Evolutionary conservation across 2,797 vertebrate genomes (phyloP).

Genomic region (Cossypha dichroa): DNA sequence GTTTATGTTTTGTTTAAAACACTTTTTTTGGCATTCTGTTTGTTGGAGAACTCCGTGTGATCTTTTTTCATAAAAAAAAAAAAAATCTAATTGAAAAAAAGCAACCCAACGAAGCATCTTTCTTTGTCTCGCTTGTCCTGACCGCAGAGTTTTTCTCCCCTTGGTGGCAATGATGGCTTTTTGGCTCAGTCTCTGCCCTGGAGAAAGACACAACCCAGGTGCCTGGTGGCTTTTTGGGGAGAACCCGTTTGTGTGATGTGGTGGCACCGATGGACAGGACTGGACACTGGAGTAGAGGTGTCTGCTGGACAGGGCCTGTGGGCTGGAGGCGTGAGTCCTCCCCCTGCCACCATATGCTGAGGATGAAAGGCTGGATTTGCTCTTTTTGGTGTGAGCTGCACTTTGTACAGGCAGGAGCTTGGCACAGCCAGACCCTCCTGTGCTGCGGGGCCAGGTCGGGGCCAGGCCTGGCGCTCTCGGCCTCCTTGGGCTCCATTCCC

Average conservation of each 20-base stretch:
- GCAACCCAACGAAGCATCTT: slow-evolving; percentile 28
- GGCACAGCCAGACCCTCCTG: accelerated
- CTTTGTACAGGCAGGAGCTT: neutral
- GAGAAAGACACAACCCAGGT: neutral
- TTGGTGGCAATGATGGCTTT: neutral
- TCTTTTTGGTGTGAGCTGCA: neutral
- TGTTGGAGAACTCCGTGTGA: slow-evolving; percentile 80
- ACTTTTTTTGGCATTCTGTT: slow-evolving; percentile 78
- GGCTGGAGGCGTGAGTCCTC: neutral
- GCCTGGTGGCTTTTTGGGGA: accelerated
- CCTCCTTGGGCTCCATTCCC: neutral
- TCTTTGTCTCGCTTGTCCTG: slow-evolving; percentile 45
- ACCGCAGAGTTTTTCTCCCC: neutral
- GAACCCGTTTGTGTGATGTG: accelerated
- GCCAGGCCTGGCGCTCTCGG: accelerated
- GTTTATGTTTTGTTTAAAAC: slow-evolving; percentile 65
- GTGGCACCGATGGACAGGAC: neutral
- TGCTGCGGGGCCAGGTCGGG: accelerated
- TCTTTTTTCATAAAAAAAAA: slow-evolving; percentile 80
- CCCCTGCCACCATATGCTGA: accelerated
- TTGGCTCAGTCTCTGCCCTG: neutral
- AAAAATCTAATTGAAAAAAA: slow-evolving; percentile 62
- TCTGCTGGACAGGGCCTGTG: neutral
- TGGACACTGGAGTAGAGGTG: accelerated
- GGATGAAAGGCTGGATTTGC: neutral